Evolutionary conservation across 2,888 invertebrate genomes (phyloP).

Genomic region (Euproctis similis): DNA sequence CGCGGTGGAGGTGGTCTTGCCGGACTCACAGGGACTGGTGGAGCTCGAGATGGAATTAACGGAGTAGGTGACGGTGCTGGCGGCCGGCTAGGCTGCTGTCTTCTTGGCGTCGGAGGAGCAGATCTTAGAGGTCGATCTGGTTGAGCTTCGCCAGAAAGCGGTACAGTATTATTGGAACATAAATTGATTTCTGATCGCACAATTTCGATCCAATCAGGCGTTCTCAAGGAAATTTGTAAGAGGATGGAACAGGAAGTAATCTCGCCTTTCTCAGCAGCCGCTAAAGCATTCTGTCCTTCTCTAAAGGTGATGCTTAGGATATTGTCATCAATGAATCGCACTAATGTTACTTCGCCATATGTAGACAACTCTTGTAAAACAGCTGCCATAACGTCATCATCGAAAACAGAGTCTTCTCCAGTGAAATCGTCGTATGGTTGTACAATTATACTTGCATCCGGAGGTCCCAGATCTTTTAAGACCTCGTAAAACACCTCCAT

Average conservation of each 20-base stretch:
- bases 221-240: conserved; percentile 84
- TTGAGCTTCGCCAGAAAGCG: conserved; percentile 76
- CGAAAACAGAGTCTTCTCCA: conserved; percentile 79
- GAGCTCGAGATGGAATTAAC: conserved; percentile 58
- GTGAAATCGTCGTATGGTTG: conserved; percentile 51
- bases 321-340: conserved; percentile 88
- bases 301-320: conserved; percentile 95
- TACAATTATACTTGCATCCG: conserved; percentile 94
- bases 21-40: conserved; percentile 59
- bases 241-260: conserved; percentile 80
- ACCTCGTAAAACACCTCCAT: conserved; percentile 89
- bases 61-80: conserved; percentile 77
- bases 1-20: conserved; percentile 77
- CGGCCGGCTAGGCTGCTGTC: conserved; percentile 76
- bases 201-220: conserved; percentile 88
- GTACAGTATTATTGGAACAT: conserved; percentile 89
- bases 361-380: conserved; percentile 87
- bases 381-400: conserved; percentile 86
- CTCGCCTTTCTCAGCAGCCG: conserved; percentile 76
- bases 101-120: conserved; percentile 65
- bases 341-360: conserved; percentile 92
- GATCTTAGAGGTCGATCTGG: conserved; percentile 55
- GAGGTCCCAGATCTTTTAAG: conserved; percentile 91
- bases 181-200: conserved; percentile 89
- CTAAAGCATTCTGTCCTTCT: conserved; percentile 91